Base-by-base conservation (phyloP, 37 sponge, comb jelly and placozoan genomes). In the Cliona cf. orientalis region DNA sequence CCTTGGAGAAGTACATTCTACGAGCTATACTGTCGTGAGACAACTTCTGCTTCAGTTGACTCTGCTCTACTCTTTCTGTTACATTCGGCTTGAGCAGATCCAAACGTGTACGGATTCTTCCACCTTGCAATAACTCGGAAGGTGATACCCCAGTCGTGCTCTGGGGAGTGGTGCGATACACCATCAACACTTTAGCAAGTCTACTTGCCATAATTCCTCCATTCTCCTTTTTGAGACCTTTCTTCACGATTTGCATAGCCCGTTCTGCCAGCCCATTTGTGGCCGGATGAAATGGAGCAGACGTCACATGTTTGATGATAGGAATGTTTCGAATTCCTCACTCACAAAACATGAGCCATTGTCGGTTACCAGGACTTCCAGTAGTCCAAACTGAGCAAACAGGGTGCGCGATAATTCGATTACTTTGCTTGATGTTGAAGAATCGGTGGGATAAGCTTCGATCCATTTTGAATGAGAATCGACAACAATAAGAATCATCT, bases 321-420 rank as follows among this genome's bases (percentile, higher is more conserved):
- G n/a, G n/a, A n/a, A n/a, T n/a, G n/a, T n/a, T n/a, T n/a, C n/a
- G n/a, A n/a, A n/a, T n/a, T n/a, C n/a, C n/a, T n/a, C n/a, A n/a
- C n/a, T n/a, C n/a, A n/a, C n/a, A n/a, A n/a, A n/a, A 34, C 67
- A 68, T 7, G 84, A 33, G 23, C 84, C 84, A 9, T 83, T 83
- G 38, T 84, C 85, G 1, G 70, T 62, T 6, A 84, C 85, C 19
- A 71, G 2, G 19, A 75, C 60, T 26, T 72, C 60, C 0, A 68
- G n/a, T n/a, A n/a, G n/a, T n/a, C n/a, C n/a, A n/a, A n/a, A n/a
- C n/a, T n/a, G n/a, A n/a, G n/a, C n/a, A n/a, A 76, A 84, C 11
- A 75, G 34, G 26, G 42, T 36, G 11, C 77, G 38, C 42, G 62
- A 75, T 41, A 28, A 14, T 42, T 67, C 60, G 36, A 84, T 66